Percentiles rank a stretch among this genome's conserved stretches.
phyloP scores from a whole-genome alignment of 2,888 invertebrate genomes.

The Caenorhabditis sulstoni region DNA sequence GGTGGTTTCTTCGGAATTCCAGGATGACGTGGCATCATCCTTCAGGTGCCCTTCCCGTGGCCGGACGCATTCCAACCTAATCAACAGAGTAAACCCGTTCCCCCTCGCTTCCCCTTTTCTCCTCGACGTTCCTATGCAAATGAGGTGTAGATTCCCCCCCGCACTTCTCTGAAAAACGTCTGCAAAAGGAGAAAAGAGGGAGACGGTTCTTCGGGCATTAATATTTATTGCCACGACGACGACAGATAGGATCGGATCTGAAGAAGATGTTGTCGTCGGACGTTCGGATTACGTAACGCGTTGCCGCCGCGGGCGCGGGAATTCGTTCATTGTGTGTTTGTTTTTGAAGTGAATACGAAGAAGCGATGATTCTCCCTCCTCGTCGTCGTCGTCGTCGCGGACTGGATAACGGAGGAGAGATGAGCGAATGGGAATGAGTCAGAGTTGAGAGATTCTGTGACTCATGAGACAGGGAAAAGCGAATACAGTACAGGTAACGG shows the following conservation, averaged over 20 bases:
- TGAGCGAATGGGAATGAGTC: slow-evolving; percentile 3
- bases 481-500: not conserved
- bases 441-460: not conserved
- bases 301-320: slow-evolving; percentile 30
- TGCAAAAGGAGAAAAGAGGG: slow-evolving; percentile 28
- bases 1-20: not conserved
- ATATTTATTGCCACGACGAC: slow-evolving; percentile 52
- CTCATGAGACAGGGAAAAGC: too few species aligned
- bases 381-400: too few species aligned
- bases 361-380: slow-evolving; percentile 18
- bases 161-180: slow-evolving; percentile 33
- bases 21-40: slow-evolving; percentile 51
- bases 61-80: slow-evolving; percentile 45
- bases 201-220: slow-evolving; percentile 48
- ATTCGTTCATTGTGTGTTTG: slow-evolving; percentile 49
- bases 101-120: not conserved
- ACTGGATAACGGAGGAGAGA: not conserved
- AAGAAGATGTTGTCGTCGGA: slow-evolving; percentile 28
- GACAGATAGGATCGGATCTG: slow-evolving; percentile 12
- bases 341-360: slow-evolving; percentile 26
- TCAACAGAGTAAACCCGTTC: slow-evolving; percentile 51
- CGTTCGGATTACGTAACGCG: slow-evolving; percentile 57
- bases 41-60: slow-evolving; percentile 19
- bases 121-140: slow-evolving; percentile 37
- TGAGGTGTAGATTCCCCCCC: slow-evolving; percentile 47